These are phyloP conservation scores for Polyploca ridens DNA, from an alignment of 2,888 invertebrate species.

Conservation along the genomic window DNA sequence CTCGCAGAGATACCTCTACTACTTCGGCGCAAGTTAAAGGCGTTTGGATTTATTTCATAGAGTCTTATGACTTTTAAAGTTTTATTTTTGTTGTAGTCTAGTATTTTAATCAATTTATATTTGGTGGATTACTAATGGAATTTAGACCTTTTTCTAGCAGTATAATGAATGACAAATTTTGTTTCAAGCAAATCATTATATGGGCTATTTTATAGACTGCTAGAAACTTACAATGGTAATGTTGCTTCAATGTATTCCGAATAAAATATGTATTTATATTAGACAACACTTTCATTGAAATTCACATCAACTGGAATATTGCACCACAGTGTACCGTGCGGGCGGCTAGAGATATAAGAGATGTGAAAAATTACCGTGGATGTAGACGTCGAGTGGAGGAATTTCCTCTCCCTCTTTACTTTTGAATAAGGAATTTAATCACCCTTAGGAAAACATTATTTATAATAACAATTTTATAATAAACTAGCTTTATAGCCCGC, in stretches of 20 bases:
- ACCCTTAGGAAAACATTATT: conserved; percentile 59
- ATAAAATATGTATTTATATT: background rate
- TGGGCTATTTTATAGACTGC: background rate
- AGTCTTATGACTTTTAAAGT: background rate
- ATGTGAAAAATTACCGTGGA: conserved; percentile 70
- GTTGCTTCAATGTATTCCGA: no score
- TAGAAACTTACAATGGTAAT: no score
- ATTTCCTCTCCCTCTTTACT: conserved; percentile 51
- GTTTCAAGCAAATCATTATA: no score
- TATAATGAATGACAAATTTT: no score
- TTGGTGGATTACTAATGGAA: no score
- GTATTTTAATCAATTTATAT: no score
- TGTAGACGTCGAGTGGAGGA: conserved; percentile 65
- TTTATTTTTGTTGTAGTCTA: background rate
- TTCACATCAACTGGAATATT: conserved; percentile 26
- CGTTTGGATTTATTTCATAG: conserved; percentile 21
- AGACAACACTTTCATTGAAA: background rate
- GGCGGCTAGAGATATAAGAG: conserved; percentile 40
- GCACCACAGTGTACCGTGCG: conserved; percentile 31
- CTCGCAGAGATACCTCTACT: conserved; percentile 56
- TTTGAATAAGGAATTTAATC: conserved; percentile 69
- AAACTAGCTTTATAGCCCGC: no score
- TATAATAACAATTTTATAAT: conserved; percentile 36
- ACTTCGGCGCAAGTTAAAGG: conserved; percentile 44
- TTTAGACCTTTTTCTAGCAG: no score